Evolutionary conservation across 2,888 invertebrate genomes (phyloP).

Genomic region (Furcula furcula): DNA sequence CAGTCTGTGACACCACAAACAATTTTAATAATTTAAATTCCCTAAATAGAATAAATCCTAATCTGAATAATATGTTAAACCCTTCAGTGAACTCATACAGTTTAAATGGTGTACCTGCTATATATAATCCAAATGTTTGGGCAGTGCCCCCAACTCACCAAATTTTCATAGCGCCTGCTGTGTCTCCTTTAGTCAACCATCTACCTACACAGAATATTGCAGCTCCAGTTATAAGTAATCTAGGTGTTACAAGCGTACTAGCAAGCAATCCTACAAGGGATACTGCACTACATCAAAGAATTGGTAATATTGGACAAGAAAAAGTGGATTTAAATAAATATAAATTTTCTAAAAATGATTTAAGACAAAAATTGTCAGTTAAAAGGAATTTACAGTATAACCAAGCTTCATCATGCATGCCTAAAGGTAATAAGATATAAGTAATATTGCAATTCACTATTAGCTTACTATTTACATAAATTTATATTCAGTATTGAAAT

Average conservation of each 20-base stretch:
- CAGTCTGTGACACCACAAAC: constrained; percentile 2
- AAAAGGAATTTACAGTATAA: constrained; percentile 19
- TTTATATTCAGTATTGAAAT: too few relatives aligned
- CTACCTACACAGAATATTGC: constrained; percentile 4
- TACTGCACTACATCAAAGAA: neutral
- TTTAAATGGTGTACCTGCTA: constrained; percentile 7
- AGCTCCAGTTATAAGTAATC: constrained; percentile 2
- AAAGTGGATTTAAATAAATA: neutral
- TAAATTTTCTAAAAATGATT: constrained; percentile 21
- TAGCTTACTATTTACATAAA: too few relatives aligned
- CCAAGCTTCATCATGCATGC: constrained; percentile 9
- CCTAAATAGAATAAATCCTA: constrained; percentile 8
- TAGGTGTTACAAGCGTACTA: constrained; percentile 2
- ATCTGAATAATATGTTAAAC: constrained; percentile 6
- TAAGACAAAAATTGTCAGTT: constrained; percentile 32
- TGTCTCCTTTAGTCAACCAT: constrained; percentile 21
- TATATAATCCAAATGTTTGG: constrained; percentile 36
- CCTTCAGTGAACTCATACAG: constrained; percentile 9
- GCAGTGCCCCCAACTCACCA: constrained; percentile 19
- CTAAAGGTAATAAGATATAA: constrained; percentile 20
- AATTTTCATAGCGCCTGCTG: constrained; percentile 14
- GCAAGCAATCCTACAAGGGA: neutral
- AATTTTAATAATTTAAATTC: neutral
- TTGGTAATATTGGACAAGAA: constrained; percentile 3
- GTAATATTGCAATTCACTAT: too few relatives aligned